A percentile compares a stretch with the other conserved stretches of the same genome.
These are phyloP conservation scores for Lasioglossum oenotherae DNA, from an alignment of 2,888 invertebrate genomes.

Conservation along the genomic window DNA sequence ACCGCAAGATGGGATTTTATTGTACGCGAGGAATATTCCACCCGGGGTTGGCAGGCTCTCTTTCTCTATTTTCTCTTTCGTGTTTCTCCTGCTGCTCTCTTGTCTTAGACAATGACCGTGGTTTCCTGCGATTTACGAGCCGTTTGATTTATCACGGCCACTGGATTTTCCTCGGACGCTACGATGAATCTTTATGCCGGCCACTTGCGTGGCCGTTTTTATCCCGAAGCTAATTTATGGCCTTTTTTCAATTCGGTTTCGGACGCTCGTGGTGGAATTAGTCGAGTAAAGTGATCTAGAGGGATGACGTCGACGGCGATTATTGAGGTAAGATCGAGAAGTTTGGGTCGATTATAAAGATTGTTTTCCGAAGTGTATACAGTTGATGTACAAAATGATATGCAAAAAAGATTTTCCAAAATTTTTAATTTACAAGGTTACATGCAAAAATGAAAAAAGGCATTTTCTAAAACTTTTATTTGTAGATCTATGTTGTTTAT, in stretches of 20 bases:
- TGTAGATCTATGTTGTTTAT: too few species aligned
- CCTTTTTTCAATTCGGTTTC: slow-evolving; percentile 1
- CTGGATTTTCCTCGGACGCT: slow-evolving; percentile 7
- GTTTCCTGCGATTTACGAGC: slow-evolving; percentile 23
- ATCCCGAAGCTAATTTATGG: not conserved
- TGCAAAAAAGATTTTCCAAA: too few species aligned
- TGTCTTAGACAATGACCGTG: slow-evolving; percentile 30
- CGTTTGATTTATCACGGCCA: slow-evolving; percentile 15
- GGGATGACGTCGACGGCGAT: not conserved
- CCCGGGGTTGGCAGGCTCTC: not conserved
- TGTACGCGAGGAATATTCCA: slow-evolving; percentile 47
- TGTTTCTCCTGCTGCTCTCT: not conserved
- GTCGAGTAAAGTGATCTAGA: not conserved
- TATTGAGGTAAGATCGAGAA: not conserved
- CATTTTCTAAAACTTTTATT: too few species aligned
- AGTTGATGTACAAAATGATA: too few species aligned
- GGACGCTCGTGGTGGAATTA: not conserved
- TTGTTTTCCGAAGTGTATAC: not conserved
- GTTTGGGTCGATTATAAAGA: not conserved
- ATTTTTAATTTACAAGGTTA: too few species aligned
- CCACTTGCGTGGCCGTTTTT: not conserved
- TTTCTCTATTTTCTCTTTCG: not conserved
- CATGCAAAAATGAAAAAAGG: too few species aligned
- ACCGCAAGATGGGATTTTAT: slow-evolving; percentile 74
- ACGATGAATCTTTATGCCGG: not conserved